Evolutionary conservation across 1,140 invertebrate species (phyloP), one percentile per base, ranked within the genome.

Genomic region (Proales similis): DNA sequence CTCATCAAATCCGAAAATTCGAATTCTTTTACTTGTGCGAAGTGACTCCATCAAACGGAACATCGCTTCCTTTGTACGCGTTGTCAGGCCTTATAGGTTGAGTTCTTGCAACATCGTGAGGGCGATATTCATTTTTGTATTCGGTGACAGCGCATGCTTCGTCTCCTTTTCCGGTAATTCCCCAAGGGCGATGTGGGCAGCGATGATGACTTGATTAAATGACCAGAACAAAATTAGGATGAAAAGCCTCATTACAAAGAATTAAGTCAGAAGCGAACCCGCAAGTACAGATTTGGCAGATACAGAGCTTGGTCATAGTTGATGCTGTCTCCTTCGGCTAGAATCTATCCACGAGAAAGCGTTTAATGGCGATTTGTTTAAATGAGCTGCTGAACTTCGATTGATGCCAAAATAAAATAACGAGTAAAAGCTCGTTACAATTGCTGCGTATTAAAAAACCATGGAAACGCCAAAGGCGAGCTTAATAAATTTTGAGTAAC

Each of bases 281-380:
- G 48, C 72, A 73, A n/a, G 66, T 71, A 64, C 72, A 73, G 46
- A 73, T 72, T 53, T 73, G 68, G 64, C 72, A 73, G 39, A 73
- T 71, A 67, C 72, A 73, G 62, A 64, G 66, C 48, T 69, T 70
- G 12, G 61, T 51, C 68, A 70, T 70, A n/a, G n/a, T n/a, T n/a
- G n/a, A n/a, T n/a, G n/a, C n/a, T n/a, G n/a, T n/a, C n/a, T n/a
- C n/a, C n/a, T n/a, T n/a, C n/a, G n/a, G n/a, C n/a, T n/a, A n/a
- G n/a, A n/a, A n/a, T n/a, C n/a, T n/a, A n/a, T n/a, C n/a, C n/a
- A n/a, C n/a, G n/a, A n/a, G n/a, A n/a, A n/a, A n/a, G n/a, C n/a
- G n/a, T n/a, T n/a, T n/a, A n/a, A n/a, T n/a, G n/a, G n/a, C n/a
- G n/a, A n/a, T n/a, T n/a, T n/a, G n/a, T n/a, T n/a, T n/a, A n/a